Conservation (phyloP, 2,797 vertebrate species). For the Prunella strophiata region DNA sequence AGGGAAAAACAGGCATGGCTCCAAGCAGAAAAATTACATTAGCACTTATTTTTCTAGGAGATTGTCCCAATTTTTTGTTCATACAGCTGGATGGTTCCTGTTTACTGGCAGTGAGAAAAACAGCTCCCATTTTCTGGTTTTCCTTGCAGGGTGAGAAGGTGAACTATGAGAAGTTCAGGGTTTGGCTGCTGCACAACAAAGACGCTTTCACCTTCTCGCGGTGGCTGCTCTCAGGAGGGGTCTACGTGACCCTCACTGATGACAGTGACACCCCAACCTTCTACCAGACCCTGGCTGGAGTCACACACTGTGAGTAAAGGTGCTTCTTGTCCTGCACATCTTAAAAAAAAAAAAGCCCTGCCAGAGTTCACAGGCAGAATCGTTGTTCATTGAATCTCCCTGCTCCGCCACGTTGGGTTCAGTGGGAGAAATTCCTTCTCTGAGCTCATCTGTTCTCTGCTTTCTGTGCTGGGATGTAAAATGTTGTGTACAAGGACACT, state of each 20-base stretch:
- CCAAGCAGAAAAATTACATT: background rate
- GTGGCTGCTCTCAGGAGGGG: conserved; percentile 95
- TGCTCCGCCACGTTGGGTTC: rapidly evolving
- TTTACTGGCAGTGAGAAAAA: background rate
- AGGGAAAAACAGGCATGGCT: background rate
- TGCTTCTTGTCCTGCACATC: background rate
- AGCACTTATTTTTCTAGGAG: background rate
- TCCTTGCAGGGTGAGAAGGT: conserved; percentile 91
- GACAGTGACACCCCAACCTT: conserved; percentile 99
- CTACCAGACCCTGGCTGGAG: conserved; percentile 98
- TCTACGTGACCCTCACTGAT: conserved; percentile 96
- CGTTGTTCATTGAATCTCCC: background rate
- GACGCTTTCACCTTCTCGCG: conserved; percentile 96
- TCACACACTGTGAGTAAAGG: conserved; percentile 93
- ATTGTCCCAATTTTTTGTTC: background rate
- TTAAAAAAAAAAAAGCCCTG: background rate
- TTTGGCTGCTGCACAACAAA: conserved; percentile 95
- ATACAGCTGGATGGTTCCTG: background rate
- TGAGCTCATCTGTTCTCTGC: background rate
- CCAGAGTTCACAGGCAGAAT: background rate
- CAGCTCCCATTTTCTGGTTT: background rate
- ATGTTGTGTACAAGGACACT: background rate
- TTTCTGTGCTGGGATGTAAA: background rate
- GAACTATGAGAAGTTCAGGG: conserved; percentile 96
- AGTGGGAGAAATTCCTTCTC: background rate